These are phyloP conservation scores for Lepidotrigona ventralis DNA, from an alignment of 1,140 invertebrate genomes.

Conservation along the genomic window DNA sequence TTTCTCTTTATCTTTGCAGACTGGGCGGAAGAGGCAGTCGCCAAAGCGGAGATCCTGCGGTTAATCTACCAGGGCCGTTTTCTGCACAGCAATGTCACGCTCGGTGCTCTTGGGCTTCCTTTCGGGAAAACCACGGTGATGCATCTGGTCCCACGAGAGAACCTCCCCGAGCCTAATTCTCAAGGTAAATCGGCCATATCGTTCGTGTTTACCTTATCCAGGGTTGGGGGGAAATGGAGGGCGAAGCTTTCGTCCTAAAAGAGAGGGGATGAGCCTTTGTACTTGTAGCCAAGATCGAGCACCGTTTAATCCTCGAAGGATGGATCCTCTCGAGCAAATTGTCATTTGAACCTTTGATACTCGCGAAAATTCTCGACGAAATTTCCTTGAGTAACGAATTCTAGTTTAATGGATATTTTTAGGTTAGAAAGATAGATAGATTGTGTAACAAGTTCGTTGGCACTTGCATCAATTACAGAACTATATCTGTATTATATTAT, in stretches of 20 bases:
- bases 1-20: conserved; percentile 82
- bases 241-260: neutral
- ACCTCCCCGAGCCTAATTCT: conserved; percentile 98
- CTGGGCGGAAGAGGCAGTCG: conserved; percentile 97
- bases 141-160: conserved; percentile 99
- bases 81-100: conserved; percentile 99
- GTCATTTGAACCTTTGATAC: neutral
- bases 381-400: too few species aligned
- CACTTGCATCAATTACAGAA: too few species aligned
- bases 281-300: neutral
- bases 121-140: conserved; percentile 99
- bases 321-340: neutral
- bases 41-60: conserved; percentile 97
- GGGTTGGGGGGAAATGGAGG: neutral
- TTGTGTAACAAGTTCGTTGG: too few species aligned
- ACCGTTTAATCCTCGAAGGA: neutral
- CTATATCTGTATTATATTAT: too few species aligned
- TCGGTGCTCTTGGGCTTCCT: conserved; percentile 97
- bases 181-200: conserved; percentile 85
- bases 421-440: too few species aligned
- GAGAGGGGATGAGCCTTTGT: neutral
- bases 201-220: neutral
- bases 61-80: conserved; percentile 99
- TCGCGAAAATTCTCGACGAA: too few species aligned
- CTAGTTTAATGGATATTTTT: too few species aligned